Percentiles rank a stretch among this genome's conserved stretches.
Conservation (phyloP, 2,113 vertebrate species). For the Anthoscopus minutus region DNA sequence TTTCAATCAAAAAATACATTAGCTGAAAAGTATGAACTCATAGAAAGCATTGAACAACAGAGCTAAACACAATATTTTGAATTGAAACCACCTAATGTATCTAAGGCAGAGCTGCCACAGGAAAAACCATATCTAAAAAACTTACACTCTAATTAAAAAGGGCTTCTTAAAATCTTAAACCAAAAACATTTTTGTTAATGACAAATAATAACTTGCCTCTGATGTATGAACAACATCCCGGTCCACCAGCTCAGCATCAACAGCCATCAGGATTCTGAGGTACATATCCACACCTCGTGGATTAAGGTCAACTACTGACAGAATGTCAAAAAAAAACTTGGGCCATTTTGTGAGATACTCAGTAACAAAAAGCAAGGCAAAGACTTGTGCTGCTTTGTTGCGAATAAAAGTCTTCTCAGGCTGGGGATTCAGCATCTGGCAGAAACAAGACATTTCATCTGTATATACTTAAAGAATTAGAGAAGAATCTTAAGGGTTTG, state of each 20-base stretch:
- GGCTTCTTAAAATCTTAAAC: neutral
- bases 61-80: neutral
- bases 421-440: slow-evolving; percentile 84
- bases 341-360: slow-evolving; percentile 96
- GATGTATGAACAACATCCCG: slow-evolving; percentile 88
- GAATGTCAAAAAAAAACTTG: slow-evolving; percentile 96
- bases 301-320: slow-evolving; percentile 89
- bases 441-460: slow-evolving; percentile 30
- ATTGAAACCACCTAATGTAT: neutral
- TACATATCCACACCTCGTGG: slow-evolving; percentile 93
- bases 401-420: slow-evolving; percentile 96
- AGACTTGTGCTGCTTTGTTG: slow-evolving; percentile 97
- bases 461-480: neutral
- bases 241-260: slow-evolving; percentile 94
- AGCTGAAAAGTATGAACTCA: neutral
- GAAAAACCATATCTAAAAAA: neutral
- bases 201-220: slow-evolving; percentile 74
- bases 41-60: neutral
- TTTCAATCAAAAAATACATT: neutral
- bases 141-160: neutral
- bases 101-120: neutral
- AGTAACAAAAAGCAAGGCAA: slow-evolving; percentile 91
- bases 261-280: slow-evolving; percentile 93
- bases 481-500: neutral
- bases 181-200: neutral